phyloP scores from a whole-genome alignment of 2,888 invertebrate species.

The Orchestes rusci region DNA sequence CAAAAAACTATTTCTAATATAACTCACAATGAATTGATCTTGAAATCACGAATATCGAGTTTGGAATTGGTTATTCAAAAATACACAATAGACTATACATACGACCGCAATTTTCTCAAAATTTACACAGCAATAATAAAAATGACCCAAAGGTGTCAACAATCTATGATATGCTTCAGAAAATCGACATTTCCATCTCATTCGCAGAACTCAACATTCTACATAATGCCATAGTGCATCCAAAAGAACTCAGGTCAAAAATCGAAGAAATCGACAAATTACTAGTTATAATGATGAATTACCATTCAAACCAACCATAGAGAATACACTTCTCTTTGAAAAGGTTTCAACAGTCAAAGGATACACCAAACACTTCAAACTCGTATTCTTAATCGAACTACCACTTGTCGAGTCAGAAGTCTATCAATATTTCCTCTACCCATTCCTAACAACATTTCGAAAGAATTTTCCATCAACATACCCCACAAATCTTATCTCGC shows the following conservation, averaged over 20 bases:
- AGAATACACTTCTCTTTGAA: neutral
- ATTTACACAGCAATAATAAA: neutral
- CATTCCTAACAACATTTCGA: neutral
- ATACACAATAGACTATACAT: too few species aligned
- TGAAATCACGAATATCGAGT: constrained; percentile 2
- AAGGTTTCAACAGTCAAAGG: neutral
- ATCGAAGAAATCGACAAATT: neutral
- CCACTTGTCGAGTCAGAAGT: neutral
- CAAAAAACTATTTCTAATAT: constrained; percentile 4
- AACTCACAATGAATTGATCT: constrained; percentile 3
- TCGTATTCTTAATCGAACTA: constrained; percentile 1
- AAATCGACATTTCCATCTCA: constrained; percentile 1
- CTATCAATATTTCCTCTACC: constrained; percentile 2
- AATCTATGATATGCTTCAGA: neutral
- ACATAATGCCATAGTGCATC: neutral
- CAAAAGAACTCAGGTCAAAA: neutral
- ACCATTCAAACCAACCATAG: neutral
- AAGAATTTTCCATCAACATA: neutral
- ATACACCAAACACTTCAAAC: neutral
- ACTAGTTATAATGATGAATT: neutral
- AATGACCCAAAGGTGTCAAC: constrained; percentile 4
- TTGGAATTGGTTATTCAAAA: neutral
- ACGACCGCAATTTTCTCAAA: neutral
- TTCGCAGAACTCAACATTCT: constrained; percentile 4
- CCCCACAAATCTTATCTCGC: constrained; percentile 1